Conservation (phyloP, 1,140 invertebrate genomes). For the Tetramorium parvispinum region DNA sequence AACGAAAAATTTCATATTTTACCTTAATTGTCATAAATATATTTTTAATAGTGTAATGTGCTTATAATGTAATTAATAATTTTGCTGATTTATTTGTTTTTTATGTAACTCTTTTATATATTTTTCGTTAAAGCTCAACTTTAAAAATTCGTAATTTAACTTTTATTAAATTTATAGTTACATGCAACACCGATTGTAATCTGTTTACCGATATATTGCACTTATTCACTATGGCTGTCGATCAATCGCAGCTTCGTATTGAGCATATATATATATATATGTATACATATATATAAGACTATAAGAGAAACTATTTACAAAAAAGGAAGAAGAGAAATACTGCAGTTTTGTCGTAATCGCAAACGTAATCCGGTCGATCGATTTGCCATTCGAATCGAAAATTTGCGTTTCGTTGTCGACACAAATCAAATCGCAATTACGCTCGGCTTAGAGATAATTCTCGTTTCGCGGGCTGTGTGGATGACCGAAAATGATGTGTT, state of each 20-base stretch:
- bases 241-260: slow-evolving; percentile 33
- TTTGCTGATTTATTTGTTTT: neutral
- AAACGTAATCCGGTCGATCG: neutral
- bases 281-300: slow-evolving; percentile 23
- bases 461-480: neutral
- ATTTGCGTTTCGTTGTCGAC: slow-evolving; percentile 14
- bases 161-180: neutral
- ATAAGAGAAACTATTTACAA: slow-evolving; percentile 41
- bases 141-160: neutral
- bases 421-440: slow-evolving; percentile 35
- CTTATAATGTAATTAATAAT: neutral
- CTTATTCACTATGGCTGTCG: slow-evolving; percentile 37
- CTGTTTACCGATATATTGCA: slow-evolving; percentile 9
- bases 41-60: neutral
- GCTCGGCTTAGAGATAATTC: neutral
- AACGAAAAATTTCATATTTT: neutral
- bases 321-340: slow-evolving; percentile 16
- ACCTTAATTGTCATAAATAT: neutral
- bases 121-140: slow-evolving; percentile 4
- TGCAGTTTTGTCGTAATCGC: neutral
- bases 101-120: neutral
- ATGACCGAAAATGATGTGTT: slow-evolving; percentile 5
- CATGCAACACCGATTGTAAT: neutral
- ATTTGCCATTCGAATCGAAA: neutral
- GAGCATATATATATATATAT: slow-evolving; percentile 1